These are phyloP conservation scores for Ostrea denselamellosa DNA, from an alignment of 1,140 invertebrate species.

Conservation along the genomic window DNA sequence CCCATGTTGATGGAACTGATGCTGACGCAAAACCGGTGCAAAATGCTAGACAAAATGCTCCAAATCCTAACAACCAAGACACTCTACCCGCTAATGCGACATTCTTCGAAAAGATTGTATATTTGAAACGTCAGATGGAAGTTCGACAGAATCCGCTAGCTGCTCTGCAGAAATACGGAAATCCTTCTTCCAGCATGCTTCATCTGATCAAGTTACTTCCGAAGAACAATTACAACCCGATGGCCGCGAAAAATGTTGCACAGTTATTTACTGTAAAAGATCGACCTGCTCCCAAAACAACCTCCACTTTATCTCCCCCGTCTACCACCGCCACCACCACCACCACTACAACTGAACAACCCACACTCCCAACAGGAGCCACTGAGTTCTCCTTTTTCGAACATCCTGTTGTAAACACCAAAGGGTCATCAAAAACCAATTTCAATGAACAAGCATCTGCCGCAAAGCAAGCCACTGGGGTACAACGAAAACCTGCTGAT, in stretches of 20 bases:
- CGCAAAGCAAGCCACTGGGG: background rate
- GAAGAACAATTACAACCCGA: background rate
- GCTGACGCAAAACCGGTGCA: background rate
- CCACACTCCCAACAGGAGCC: background rate
- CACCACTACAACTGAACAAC: background rate
- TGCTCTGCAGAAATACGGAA: background rate
- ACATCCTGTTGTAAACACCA: background rate
- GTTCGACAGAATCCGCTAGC: background rate
- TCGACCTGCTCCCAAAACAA: background rate
- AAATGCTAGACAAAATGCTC: background rate
- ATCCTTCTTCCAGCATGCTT: background rate
- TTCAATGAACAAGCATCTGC: background rate
- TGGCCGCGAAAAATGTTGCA: background rate
- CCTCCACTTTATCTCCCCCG: background rate
- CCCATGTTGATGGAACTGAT: background rate
- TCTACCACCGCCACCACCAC: background rate
- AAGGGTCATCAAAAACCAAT: background rate
- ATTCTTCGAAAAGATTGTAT: background rate
- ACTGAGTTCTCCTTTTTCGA: background rate
- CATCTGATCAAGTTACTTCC: background rate
- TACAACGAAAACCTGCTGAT: background rate
- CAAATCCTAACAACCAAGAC: background rate
- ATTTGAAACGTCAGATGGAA: background rate
- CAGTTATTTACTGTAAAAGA: background rate
- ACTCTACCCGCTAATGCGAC: background rate